phyloP scores from a whole-genome alignment of 2,113 vertebrate species.

The Brachyistius frenatus region DNA sequence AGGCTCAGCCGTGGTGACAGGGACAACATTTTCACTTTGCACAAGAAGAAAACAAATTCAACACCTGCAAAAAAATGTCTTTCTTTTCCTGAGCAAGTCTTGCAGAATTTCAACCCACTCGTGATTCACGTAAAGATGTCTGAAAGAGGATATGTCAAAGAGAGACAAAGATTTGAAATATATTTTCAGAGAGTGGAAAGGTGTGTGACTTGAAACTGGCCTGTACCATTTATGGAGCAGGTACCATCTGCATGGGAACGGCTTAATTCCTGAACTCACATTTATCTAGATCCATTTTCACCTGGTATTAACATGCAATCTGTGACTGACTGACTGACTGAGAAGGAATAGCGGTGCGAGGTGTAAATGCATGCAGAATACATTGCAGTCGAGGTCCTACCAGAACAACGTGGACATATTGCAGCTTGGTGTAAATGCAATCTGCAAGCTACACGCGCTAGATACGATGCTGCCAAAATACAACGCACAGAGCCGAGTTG shows the following conservation, averaged over 20 bases:
- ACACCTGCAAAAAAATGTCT: slow-evolving; percentile 23
- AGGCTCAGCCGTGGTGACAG: slow-evolving; percentile 53
- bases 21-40: slow-evolving; percentile 56
- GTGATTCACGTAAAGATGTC: slow-evolving; percentile 8
- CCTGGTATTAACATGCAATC: neutral
- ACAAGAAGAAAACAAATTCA: slow-evolving; percentile 42
- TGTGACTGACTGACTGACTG: neutral
- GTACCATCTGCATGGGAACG: neutral
- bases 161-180: slow-evolving; percentile 12
- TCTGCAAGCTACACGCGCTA: slow-evolving; percentile 8
- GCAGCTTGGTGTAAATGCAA: slow-evolving; percentile 5
- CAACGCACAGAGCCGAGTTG: neutral
- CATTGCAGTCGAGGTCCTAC: neutral
- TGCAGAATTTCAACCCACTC: slow-evolving; percentile 31
- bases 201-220: neutral
- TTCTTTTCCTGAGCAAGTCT: slow-evolving; percentile 34
- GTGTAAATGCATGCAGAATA: neutral
- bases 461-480: neutral
- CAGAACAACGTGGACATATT: neutral
- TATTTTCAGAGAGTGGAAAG: neutral
- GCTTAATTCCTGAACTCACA: slow-evolving; percentile 17
- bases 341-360: neutral
- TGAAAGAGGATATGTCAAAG: neutral
- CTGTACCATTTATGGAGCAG: slow-evolving; percentile 1
- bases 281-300: neutral